Percentiles rank a stretch among this genome's conserved stretches.
Conservation (phyloP, 2,888 invertebrate species). For the Nudaria mundana region DNA sequence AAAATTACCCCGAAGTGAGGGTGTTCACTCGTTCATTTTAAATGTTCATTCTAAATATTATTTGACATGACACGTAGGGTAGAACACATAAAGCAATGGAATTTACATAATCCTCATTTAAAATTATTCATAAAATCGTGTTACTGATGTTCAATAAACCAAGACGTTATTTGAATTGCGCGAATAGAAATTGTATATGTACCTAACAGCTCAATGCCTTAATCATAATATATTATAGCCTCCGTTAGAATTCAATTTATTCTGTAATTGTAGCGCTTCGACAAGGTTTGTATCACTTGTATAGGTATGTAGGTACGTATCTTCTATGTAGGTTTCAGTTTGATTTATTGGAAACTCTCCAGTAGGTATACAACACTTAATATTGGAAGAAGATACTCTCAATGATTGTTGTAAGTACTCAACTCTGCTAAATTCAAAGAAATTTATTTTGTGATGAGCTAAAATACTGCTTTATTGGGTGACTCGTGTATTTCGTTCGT, state of each 20-base stretch:
- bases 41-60: constrained; percentile 50
- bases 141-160: constrained; percentile 57
- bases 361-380: too few relatives aligned
- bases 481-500: constrained; percentile 21
- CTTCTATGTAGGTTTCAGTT: too few relatives aligned
- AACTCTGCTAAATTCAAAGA: too few relatives aligned
- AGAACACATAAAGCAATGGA: constrained; percentile 36
- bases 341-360: too few relatives aligned
- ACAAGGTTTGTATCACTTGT: too few relatives aligned
- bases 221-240: constrained; percentile 67
- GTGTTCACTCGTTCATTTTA: constrained; percentile 50
- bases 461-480: too few relatives aligned
- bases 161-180: constrained; percentile 66
- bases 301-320: too few relatives aligned
- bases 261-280: too few relatives aligned
- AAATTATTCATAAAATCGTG: constrained; percentile 57
- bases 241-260: too few relatives aligned
- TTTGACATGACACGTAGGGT: constrained; percentile 39
- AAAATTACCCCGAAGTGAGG: constrained; percentile 61
- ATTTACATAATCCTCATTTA: constrained; percentile 49
- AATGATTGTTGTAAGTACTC: too few relatives aligned
- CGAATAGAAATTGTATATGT: constrained; percentile 65
- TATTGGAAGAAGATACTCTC: too few relatives aligned
- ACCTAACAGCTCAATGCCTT: constrained; percentile 49
- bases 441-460: too few relatives aligned